Evolutionary conservation across 53 echinoderm and acorn worm genomes (phyloP).

Genomic region (Hippasteria phrygiana): DNA sequence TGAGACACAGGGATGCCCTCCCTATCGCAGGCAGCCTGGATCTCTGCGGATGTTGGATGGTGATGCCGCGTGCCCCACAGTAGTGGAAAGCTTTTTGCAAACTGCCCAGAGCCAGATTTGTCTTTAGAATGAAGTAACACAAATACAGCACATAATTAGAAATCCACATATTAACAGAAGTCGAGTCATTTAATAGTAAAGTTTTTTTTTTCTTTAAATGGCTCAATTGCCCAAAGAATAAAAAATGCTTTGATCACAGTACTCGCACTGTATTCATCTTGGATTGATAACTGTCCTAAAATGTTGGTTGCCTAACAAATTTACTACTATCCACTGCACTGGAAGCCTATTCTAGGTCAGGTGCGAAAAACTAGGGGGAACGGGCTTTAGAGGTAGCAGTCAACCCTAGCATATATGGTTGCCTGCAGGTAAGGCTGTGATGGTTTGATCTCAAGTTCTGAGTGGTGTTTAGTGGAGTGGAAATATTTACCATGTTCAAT

Average conservation of each 20-base stretch:
- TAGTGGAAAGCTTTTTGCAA: background rate
- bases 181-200: background rate
- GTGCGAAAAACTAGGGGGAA: too few relatives aligned
- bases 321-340: too few relatives aligned
- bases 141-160: background rate
- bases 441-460: too few relatives aligned
- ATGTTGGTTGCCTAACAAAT: background rate
- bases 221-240: background rate
- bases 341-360: too few relatives aligned
- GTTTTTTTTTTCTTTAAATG: background rate
- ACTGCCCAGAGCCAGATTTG: background rate
- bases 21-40: background rate
- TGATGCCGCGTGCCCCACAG: background rate
- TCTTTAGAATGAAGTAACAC: constrained; percentile 12
- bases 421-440: too few relatives aligned
- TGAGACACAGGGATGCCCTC: background rate
- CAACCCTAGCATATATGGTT: too few relatives aligned
- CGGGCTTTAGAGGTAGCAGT: too few relatives aligned
- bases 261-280: too few relatives aligned
- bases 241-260: too few relatives aligned
- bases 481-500: too few relatives aligned
- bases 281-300: background rate
- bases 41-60: constrained; percentile 17
- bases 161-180: background rate
- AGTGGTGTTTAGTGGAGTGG: too few relatives aligned